phyloP scores from a whole-genome alignment of 2,797 vertebrate species.

The Liasis olivaceus region DNA sequence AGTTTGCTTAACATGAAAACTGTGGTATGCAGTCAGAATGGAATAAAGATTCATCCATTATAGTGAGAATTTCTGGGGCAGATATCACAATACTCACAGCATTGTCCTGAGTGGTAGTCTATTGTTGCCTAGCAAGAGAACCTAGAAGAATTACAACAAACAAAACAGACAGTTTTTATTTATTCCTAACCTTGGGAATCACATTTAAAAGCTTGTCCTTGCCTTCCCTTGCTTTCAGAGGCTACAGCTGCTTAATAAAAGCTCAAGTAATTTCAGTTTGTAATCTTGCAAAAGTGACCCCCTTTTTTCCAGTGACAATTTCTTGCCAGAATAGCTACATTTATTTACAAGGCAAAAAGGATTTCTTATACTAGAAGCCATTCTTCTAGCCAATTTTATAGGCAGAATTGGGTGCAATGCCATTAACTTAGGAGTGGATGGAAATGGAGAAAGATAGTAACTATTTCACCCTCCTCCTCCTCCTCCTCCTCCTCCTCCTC shows the following conservation, averaged over 20 bases:
- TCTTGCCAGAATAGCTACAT: not conserved
- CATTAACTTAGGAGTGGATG: not conserved
- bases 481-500: not conserved
- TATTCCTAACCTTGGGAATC: not conserved
- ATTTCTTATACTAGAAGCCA: not conserved
- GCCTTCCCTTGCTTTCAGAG: not conserved
- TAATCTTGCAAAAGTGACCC: not conserved
- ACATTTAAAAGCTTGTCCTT: not conserved
- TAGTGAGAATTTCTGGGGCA: not conserved
- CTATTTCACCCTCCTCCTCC: too few relatives aligned
- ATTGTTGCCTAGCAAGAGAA: not conserved
- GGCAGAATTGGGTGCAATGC: not conserved
- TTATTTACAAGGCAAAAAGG: constrained; percentile 15
- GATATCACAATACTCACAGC: not conserved
- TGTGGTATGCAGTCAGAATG: not conserved
- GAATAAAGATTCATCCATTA: not conserved
- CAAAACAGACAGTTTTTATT: not conserved
- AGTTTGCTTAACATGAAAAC: not conserved
- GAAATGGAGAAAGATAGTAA: not conserved
- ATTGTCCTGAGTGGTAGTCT: not conserved
- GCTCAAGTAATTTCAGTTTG: not conserved
- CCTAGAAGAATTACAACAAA: not conserved
- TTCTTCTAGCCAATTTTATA: not conserved
- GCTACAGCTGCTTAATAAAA: not conserved
- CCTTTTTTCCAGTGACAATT: not conserved